phyloP scores from a whole-genome alignment of 2,888 invertebrate species.

The Xylota segnis region DNA sequence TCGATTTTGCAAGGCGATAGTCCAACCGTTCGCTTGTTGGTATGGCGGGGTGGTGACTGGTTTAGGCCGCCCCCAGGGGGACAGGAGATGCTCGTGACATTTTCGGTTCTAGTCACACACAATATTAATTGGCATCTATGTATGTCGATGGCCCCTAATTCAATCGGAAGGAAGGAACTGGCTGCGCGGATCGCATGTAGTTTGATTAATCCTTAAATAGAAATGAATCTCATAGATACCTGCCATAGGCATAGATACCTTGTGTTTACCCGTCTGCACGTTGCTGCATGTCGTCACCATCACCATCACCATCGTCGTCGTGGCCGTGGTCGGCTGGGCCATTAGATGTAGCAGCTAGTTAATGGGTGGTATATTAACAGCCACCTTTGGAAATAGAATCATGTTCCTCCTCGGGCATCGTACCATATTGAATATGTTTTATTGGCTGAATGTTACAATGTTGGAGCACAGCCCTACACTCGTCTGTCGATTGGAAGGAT shows the following conservation, averaged over 20 bases:
- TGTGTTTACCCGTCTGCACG: conserved; percentile 17
- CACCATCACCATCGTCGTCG: conserved; percentile 3
- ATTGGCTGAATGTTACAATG: conserved; percentile 54
- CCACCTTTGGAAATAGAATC: conserved; percentile 75
- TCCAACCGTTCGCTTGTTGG: conserved; percentile 5
- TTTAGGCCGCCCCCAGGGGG: not conserved
- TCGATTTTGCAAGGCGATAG: conserved; percentile 67
- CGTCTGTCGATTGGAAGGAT: conserved; percentile 52
- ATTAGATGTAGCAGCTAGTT: conserved; percentile 74
- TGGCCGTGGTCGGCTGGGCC: conserved; percentile 38
- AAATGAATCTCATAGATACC: conserved; percentile 63
- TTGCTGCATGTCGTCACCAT: conserved; percentile 9
- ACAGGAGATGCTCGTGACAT: conserved; percentile 65
- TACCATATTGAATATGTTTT: conserved; percentile 74
- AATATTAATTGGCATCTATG: conserved; percentile 76
- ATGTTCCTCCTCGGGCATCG: conserved; percentile 59
- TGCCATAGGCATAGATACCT: conserved; percentile 41
- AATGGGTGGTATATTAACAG: conserved; percentile 75
- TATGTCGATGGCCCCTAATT: conserved; percentile 42
- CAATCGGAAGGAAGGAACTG: conserved; percentile 71
- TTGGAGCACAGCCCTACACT: conserved; percentile 13
- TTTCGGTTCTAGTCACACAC: conserved; percentile 70
- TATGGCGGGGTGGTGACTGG: not conserved
- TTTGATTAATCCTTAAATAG: conserved; percentile 76
- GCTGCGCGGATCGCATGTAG: conserved; percentile 33